Base-by-base conservation (phyloP, 2,113 vertebrate genomes). In the Antechinus stuartii region DNA sequence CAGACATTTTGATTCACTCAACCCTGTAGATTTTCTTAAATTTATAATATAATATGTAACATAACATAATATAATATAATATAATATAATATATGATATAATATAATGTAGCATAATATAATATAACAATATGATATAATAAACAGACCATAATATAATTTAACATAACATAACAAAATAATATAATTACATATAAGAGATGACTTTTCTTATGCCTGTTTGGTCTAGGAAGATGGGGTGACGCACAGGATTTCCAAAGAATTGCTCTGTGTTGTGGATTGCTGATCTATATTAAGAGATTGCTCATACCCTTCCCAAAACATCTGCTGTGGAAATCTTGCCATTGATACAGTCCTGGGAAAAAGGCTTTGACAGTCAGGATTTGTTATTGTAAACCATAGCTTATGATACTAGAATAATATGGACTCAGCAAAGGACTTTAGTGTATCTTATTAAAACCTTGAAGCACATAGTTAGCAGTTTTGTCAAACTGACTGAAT, bases 311-410 rank as follows among this genome's bases (percentile, higher is more conserved):
- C 91, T 76, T n/a, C 50, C 46, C 14, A 24, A 53, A 50, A 26
- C 30, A 23, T 30, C 91, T 89, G 89, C 76, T 76, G 94, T n/a
- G 50, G 93, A 89, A 90, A 47, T 0, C 19, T 92, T 96, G 94
- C 76, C 14, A 22, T 49, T 61, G 56, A 95, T n/a, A 95, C 56
- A 92, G 76, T 94, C 89, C n/a, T 46, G 53, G 55, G 27, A 89
- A 89, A 54, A 90, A 84, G 90, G 76, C 55, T 76, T 76, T 90
- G 30, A 53, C 24, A 54, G 23, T 4, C 6, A 93, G 26, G 19
- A 25, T 92, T 91, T 95, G 35, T 56, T 89, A 89, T 93, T 89
- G 30, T 68, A 68, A 68, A 11, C 61, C 8, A 49, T n/a, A 42
- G 27, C 54, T 91, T 25, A 55, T 55, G 46, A 54, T 93, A n/a